These are phyloP conservation scores for Sitta carolinensis DNA, from an alignment of 2,797 vertebrate genomes.

Conservation along the genomic window DNA sequence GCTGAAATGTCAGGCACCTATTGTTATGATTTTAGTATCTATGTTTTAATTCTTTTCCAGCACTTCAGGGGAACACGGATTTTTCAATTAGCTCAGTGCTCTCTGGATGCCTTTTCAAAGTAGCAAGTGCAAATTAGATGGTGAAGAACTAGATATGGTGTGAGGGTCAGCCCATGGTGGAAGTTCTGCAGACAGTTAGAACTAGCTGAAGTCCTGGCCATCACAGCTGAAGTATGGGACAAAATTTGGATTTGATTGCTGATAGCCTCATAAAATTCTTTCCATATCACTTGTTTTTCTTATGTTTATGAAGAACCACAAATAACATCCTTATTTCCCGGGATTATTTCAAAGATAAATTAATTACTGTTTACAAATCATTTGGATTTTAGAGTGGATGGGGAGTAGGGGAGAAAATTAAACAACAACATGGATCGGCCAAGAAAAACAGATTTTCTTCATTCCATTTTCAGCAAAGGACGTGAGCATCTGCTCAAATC, in stretches of 20 bases:
- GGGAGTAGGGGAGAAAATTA: neutral
- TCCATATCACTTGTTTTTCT: neutral
- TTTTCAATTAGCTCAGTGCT: neutral
- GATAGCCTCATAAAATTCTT: neutral
- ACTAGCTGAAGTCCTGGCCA: neutral
- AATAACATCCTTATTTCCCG: neutral
- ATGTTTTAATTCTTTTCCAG: slow-evolving; percentile 33
- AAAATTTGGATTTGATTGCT: neutral
- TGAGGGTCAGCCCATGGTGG: neutral
- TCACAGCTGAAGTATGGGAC: neutral
- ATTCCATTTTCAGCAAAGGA: neutral
- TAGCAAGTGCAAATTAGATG: neutral
- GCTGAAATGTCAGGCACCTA: slow-evolving; percentile 24
- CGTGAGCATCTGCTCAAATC: accelerated
- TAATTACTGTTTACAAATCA: neutral
- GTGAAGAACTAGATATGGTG: neutral
- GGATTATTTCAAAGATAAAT: neutral
- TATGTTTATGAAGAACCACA: neutral
- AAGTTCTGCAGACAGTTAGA: neutral
- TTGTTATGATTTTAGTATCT: slow-evolving; percentile 1
- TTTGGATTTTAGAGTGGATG: neutral
- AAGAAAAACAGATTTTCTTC: neutral
- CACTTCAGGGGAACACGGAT: neutral
- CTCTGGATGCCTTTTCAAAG: neutral
- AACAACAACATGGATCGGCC: neutral